Evolutionary conservation across 2,113 vertebrate genomes (phyloP).

Genomic region (Syrrhaptes paradoxus): DNA sequence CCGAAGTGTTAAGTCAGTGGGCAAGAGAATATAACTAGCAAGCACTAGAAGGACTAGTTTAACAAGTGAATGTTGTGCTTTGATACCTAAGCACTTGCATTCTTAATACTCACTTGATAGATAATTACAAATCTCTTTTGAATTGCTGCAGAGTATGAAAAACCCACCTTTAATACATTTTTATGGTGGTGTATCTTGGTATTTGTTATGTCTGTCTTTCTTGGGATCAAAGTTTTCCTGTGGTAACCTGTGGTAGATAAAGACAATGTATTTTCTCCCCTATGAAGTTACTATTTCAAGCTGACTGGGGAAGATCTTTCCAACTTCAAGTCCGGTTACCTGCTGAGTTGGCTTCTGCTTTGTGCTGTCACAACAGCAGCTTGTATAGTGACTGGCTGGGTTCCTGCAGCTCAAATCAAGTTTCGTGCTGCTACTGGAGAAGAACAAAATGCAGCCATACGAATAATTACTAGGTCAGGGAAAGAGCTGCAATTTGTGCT

Average conservation of each 20-base stretch:
- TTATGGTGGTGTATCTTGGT: background rate
- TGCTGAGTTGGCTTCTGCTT: conserved; percentile 27
- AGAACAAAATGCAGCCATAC: conserved; percentile 20
- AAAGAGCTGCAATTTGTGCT: conserved; percentile 45
- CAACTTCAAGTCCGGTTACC: conserved; percentile 36
- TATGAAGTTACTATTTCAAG: background rate
- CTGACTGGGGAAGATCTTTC: conserved; percentile 16
- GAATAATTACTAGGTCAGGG: conserved; percentile 29
- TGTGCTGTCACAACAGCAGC: conserved; percentile 46
- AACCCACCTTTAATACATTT: background rate
- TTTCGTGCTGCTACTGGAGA: conserved; percentile 44
- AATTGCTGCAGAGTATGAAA: background rate
- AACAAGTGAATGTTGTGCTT: background rate
- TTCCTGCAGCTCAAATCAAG: conserved; percentile 47
- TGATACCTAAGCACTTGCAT: background rate
- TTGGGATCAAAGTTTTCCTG: background rate
- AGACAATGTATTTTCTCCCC: background rate
- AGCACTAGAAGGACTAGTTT: background rate
- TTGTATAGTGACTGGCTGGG: conserved; percentile 7
- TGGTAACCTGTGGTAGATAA: background rate
- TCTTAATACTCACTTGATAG: background rate
- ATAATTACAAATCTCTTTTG: background rate
- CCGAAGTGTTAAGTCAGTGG: background rate
- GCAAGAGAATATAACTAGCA: background rate
- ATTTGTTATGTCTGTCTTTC: background rate